Evolutionary conservation across 2,113 vertebrate genomes (phyloP).

Genomic region (Pangasianodon gigas): DNA sequence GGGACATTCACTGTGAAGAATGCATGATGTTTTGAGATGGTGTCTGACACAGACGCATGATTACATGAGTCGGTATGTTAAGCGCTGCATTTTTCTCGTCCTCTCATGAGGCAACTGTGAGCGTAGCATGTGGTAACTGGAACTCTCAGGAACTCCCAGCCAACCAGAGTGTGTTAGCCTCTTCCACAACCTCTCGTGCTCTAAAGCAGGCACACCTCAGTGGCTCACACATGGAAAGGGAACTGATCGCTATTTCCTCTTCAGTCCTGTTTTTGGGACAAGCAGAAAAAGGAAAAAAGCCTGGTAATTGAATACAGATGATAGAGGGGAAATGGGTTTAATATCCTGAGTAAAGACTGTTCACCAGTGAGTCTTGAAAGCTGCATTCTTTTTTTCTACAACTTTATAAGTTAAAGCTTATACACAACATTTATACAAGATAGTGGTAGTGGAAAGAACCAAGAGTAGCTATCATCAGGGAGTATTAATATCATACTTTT

Average conservation of each 20-base stretch:
- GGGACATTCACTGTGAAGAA: conserved; percentile 54
- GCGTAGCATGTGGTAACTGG: conserved; percentile 61
- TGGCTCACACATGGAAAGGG: conserved; percentile 22
- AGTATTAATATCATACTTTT: background rate
- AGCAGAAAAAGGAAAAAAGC: conserved; percentile 15
- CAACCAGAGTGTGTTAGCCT: conserved; percentile 54
- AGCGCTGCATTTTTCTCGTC: conserved; percentile 60
- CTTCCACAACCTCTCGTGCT: conserved; percentile 45
- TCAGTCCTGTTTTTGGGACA: background rate
- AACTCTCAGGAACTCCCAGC: conserved; percentile 45
- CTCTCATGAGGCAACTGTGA: conserved; percentile 61
- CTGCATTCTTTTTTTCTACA: background rate
- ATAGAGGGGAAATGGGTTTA: conserved; percentile 8
- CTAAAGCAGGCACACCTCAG: conserved; percentile 37
- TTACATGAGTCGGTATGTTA: conserved; percentile 50
- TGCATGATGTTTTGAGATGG: conserved; percentile 64
- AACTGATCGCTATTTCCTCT: conserved; percentile 30
- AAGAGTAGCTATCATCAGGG: background rate
- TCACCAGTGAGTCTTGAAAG: background rate
- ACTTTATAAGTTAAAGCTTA: background rate
- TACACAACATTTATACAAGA: background rate
- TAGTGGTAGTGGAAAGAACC: background rate
- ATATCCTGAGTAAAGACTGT: conserved; percentile 13
- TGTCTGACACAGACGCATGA: conserved; percentile 54
- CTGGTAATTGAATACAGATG: background rate